Conservation (phyloP, 2,113 vertebrate species). For the Acrocephalus arundinaceus region DNA sequence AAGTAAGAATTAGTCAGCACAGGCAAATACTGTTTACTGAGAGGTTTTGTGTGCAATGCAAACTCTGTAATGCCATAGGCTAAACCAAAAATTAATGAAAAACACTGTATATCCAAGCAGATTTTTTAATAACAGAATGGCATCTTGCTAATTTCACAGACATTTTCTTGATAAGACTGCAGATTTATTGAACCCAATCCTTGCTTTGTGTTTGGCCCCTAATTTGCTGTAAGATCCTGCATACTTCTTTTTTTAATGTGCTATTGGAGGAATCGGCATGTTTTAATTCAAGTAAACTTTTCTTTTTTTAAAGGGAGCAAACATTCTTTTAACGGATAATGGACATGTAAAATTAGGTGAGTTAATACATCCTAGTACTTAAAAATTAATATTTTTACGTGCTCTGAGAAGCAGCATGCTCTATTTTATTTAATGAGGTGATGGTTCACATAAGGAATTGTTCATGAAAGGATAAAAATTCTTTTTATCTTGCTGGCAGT, state of each 20-base stretch:
- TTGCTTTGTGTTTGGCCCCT: not conserved
- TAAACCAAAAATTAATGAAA: not conserved
- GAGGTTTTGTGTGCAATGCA: not conserved
- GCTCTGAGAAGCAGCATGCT: not conserved
- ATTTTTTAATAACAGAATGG: not conserved
- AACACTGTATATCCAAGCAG: not conserved
- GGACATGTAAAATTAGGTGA: constrained; percentile 98
- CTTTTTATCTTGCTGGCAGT: not conserved
- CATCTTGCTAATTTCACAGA: not conserved
- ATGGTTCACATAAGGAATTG: not conserved
- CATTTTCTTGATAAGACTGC: not conserved
- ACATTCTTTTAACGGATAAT: constrained; percentile 97
- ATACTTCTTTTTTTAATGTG: too few species aligned
- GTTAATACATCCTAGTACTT: constrained; percentile 20
- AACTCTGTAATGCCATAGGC: not conserved
- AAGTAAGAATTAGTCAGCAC: not conserved
- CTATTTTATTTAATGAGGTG: not conserved
- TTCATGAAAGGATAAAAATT: not conserved
- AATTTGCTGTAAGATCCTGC: not conserved
- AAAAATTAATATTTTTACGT: not conserved
- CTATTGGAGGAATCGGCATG: not conserved
- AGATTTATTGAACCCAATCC: not conserved
- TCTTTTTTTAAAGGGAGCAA: constrained; percentile 87
- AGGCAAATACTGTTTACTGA: not conserved
- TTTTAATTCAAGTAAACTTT: constrained; percentile 54